Conservation (phyloP, 2,797 vertebrate genomes). For the Eremophila alpestris region DNA sequence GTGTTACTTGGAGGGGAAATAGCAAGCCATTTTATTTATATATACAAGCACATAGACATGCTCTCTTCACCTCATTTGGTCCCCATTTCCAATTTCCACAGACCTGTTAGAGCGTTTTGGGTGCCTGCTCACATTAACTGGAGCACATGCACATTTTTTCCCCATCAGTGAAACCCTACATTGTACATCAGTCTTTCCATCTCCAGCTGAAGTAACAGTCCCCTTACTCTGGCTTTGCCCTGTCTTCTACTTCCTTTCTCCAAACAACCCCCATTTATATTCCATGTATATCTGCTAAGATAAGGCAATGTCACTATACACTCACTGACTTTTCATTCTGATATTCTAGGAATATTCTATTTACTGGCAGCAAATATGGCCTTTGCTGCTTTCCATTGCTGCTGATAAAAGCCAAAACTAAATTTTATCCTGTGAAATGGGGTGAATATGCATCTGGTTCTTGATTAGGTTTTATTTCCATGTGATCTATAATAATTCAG, state of each 20-base stretch:
- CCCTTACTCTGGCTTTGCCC: neutral
- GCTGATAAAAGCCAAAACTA: neutral
- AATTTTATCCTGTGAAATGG: neutral
- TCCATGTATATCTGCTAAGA: neutral
- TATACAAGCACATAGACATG: neutral
- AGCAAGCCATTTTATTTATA: neutral
- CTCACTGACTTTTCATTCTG: neutral
- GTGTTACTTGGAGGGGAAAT: neutral
- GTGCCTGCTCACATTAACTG: neutral
- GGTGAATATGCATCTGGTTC: neutral
- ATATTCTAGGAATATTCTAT: neutral
- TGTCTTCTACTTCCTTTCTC: neutral
- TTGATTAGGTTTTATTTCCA: constrained; percentile 3
- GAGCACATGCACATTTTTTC: neutral
- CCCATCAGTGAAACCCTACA: neutral
- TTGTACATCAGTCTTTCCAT: neutral
- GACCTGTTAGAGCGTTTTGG: neutral
- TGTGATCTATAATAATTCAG: neutral
- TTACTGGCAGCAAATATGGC: neutral
- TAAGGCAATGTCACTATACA: neutral
- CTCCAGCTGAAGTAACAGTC: neutral
- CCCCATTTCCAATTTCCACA: neutral
- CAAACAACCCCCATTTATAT: neutral
- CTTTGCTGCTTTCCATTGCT: neutral
- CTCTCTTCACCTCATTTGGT: neutral